phyloP scores from a whole-genome alignment of 2,888 invertebrate genomes.

The Disparrhopalites patrizii region DNA sequence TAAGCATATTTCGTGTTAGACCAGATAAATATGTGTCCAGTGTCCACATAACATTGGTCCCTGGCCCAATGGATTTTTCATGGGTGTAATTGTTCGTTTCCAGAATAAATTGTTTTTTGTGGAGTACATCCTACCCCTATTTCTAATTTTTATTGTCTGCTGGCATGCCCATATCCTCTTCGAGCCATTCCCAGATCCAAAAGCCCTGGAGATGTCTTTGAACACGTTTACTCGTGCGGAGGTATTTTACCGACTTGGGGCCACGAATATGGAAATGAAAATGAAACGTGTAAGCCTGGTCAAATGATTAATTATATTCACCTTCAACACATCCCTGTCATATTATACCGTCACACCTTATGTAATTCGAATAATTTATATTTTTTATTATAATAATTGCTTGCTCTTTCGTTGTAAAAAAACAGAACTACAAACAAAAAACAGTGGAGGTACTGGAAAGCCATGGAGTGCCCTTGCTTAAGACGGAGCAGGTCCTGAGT shows the following conservation, averaged over 20 bases:
- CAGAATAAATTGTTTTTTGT: slow-evolving; percentile 19
- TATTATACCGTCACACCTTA: no score
- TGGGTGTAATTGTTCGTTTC: not conserved
- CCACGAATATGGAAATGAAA: not conserved
- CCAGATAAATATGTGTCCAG: no score
- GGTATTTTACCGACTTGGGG: slow-evolving; percentile 22
- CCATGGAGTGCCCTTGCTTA: not conserved
- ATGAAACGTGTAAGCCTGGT: slow-evolving; percentile 12
- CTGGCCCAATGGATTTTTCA: not conserved
- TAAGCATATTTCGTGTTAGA: no score
- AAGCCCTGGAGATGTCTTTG: slow-evolving; percentile 20
- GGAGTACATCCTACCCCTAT: slow-evolving; percentile 30
- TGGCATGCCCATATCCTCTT: slow-evolving; percentile 31
- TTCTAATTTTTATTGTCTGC: slow-evolving; percentile 29
- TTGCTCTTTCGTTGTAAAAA: no score
- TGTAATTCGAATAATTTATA: no score
- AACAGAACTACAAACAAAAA: slow-evolving; percentile 12
- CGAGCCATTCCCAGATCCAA: not conserved
- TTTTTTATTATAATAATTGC: no score
- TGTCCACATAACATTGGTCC: no score
- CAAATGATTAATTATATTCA: no score
- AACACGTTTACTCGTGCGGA: not conserved
- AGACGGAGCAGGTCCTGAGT: slow-evolving; percentile 23
- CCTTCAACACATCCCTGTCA: no score
- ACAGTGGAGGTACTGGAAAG: not conserved